Base-by-base conservation (phyloP, 2,113 vertebrate species). In the Sisor rabdophorus region DNA sequence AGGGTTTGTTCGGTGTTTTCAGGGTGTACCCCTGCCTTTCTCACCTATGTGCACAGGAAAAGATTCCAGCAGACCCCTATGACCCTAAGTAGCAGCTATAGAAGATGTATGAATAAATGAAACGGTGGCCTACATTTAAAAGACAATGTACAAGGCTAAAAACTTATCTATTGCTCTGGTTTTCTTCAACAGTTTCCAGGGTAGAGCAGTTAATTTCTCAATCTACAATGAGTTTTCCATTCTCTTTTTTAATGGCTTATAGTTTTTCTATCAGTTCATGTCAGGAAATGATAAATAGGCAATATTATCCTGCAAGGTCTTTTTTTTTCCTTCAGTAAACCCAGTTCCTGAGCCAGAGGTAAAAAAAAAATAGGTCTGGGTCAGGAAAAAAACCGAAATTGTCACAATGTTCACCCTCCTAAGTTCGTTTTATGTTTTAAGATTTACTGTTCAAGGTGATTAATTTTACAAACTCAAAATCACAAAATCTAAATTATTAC, bases 301-400 rank as follows among this genome's bases (percentile, higher is more conserved):
- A 79, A 70, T 80, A 84, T 82, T 84, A 84, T 76, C 77, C 64
- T 75, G 60, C 76, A 76, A 80, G 80, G 81, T 69, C 83, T 79
- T 76, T 82, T 16, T 69, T 54, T 52, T 26, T 52, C 75, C 40
- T 44, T 44, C 8, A 44, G 40, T 52, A 55, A 63, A 74, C 75
- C 55, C 61, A 48, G 74, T 47, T 70, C 70, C n/a, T 50, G 68
- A 71, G 61, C 65, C 47, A 4, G 32, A 67, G 78, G 58, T n/a
- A n/a, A n/a, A 44, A 10, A 77, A 61, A 74, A 78, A 52, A 30
- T 59, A 47, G 74, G 74, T 47, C 69, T 48, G 47, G 76, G 73
- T 65, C 69, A 71, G 73, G 20, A 20, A 69, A 76, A 75, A 15
- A 28, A 70, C 73, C 74, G 36, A 61, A 74, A 65, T 22, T n/a